Evolutionary conservation across 2,888 invertebrate species (phyloP), one percentile per base, ranked within the genome.

Genomic region (Orthosia incerta): DNA sequence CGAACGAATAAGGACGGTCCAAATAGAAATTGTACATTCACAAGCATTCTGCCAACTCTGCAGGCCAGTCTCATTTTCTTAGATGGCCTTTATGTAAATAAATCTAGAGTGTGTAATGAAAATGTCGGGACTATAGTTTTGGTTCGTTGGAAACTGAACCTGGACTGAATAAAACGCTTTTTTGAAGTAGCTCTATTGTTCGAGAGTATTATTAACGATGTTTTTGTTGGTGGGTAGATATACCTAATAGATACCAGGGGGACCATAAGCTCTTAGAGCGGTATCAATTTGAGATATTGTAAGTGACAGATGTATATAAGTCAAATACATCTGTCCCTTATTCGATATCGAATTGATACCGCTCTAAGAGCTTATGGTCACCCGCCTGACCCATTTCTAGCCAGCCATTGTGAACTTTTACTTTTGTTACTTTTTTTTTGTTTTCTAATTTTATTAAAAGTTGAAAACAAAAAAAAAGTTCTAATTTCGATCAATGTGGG

Each of bases 21-120:
- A 82, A 92, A 90, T 88, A 89, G 87, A 89, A 87, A 90, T 89
- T 86, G 88, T 91, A 89, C 91, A 91, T 91, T 87, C 80, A 82
- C 88, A 86, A 87, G 88, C 84, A 89, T 87, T 86, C 80, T 75
- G 86, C 79, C 73, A 82, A 80, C 89, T 91, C 87, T 88, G 83
- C 86, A 82, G 86, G 71, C 89, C 87, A 91, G 91, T 91, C 89
- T 88, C 91, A 93, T 94, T 92, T 91, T 91, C 92, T 91, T 86
- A 90, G 91, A 94, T 93, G 92, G 92, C 93, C 91, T 89, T 82
- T 76, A 82, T 86, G 91, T 89, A 87, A 89, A 92, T 93, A 92
- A 93, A 94, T 93, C 88, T 87, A 85, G 85, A 69, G 79, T 77
- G 76, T 82, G 90, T 92, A 94, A 94, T 94, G 91, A 92, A 93